phyloP scores from a whole-genome alignment of 2,888 invertebrate species.

The Epinotia ramella region DNA sequence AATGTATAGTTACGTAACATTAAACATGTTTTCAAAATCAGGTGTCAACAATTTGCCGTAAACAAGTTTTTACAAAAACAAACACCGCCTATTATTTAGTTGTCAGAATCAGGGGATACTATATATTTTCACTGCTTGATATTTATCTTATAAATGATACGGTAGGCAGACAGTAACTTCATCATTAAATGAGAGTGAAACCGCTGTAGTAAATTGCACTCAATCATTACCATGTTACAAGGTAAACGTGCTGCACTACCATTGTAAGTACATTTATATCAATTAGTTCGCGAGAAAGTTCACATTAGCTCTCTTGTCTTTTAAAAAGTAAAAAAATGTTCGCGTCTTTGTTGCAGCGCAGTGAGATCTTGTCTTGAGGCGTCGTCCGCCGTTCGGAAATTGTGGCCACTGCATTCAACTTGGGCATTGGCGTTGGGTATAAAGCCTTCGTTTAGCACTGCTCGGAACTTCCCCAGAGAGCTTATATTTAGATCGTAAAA shows the following conservation, averaged over 20 bases:
- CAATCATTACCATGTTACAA: conserved; percentile 39
- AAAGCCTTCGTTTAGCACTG: not conserved
- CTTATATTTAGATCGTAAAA: not conserved
- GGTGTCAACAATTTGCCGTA: too few relatives aligned
- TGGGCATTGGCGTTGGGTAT: not conserved
- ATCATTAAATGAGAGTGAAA: conserved; percentile 38
- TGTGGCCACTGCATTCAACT: not conserved
- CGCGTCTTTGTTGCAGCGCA: conserved; percentile 16
- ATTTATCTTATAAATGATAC: conserved; percentile 28
- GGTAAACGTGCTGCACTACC: conserved; percentile 31
- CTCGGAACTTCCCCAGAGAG: not conserved
- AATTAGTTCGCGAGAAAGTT: conserved; percentile 44
- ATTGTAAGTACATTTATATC: conserved; percentile 42
- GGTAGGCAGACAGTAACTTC: conserved; percentile 30
- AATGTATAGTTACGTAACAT: not conserved
- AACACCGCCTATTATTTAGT: not conserved
- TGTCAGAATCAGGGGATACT: conserved; percentile 8
- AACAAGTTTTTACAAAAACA: not conserved
- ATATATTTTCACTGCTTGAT: conserved; percentile 23
- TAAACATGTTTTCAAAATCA: too few relatives aligned
- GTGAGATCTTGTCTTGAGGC: not conserved
- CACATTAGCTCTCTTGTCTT: conserved; percentile 27
- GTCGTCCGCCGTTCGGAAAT: not conserved
- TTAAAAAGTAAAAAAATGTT: conserved; percentile 12
- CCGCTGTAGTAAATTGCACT: conserved; percentile 30